Evolutionary conservation across 2,113 vertebrate genomes (phyloP).

Genomic region (Butorides virescens): DNA sequence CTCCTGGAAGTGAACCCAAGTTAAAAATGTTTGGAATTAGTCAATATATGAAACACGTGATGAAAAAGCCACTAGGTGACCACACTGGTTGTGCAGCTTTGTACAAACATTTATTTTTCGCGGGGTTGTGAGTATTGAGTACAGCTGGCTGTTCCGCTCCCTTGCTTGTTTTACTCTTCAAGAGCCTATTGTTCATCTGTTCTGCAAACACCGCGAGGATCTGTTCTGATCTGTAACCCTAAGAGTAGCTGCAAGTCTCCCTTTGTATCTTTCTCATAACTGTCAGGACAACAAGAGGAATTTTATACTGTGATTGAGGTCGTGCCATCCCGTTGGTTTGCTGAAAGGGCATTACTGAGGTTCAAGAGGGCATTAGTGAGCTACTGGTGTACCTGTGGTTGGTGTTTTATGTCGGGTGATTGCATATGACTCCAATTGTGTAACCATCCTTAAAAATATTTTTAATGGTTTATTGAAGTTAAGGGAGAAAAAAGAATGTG

Average conservation of each 20-base stretch:
- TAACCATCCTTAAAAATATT: not conserved
- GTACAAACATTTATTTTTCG: constrained; percentile 52
- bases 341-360: not conserved
- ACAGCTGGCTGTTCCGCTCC: not conserved
- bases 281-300: not conserved
- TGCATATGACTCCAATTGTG: not conserved
- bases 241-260: not conserved
- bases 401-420: not conserved
- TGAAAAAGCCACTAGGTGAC: not conserved
- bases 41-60: not conserved
- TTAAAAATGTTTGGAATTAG: constrained; percentile 15
- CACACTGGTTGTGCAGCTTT: not conserved
- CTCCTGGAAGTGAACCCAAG: not conserved
- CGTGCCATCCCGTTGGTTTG: not conserved
- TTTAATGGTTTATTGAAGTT: not conserved
- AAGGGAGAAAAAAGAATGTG: not conserved
- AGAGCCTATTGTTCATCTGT: not conserved
- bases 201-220: not conserved
- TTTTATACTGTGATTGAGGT: not conserved
- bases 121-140: not conserved
- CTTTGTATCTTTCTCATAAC: not conserved
- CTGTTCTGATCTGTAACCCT: not conserved
- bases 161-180: constrained; percentile 10
- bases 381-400: not conserved
- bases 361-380: not conserved